These are phyloP conservation scores for Spilogale gracilis DNA, from an alignment of 2,113 vertebrate genomes.

Conservation along the genomic window DNA sequence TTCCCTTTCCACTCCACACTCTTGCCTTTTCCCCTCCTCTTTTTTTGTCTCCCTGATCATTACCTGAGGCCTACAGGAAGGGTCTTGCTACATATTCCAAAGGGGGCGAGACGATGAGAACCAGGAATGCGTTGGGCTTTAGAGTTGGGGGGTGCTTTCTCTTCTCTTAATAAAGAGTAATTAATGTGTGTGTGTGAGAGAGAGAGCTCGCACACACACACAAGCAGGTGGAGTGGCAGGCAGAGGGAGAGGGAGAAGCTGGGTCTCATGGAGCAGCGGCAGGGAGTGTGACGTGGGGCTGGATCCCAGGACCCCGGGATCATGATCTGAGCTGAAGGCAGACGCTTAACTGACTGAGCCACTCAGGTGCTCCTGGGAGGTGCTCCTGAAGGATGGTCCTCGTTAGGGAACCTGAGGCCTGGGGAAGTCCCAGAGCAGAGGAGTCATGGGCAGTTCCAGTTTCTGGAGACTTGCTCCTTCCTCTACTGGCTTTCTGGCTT, in stretches of 20 bases:
- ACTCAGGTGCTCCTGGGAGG: background rate
- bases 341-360: background rate
- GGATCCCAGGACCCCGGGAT: background rate
- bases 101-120: background rate
- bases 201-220: background rate
- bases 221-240: background rate
- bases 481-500: background rate
- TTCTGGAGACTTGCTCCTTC: conserved; percentile 40
- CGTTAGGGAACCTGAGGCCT: background rate
- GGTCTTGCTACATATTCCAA: background rate
- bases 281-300: background rate
- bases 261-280: background rate
- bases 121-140: background rate
- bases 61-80: background rate
- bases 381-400: background rate
- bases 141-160: background rate
- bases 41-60: background rate
- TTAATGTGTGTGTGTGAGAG: background rate
- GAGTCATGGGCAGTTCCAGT: background rate
- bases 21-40: background rate
- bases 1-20: background rate
- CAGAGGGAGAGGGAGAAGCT: background rate
- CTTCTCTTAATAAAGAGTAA: background rate
- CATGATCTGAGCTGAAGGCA: background rate
- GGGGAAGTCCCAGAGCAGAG: background rate